A percentile compares a stretch with the other conserved stretches of the same genome.
These are phyloP conservation scores for Meganola albula DNA, from an alignment of 2,888 invertebrate genomes.

Conservation along the genomic window DNA sequence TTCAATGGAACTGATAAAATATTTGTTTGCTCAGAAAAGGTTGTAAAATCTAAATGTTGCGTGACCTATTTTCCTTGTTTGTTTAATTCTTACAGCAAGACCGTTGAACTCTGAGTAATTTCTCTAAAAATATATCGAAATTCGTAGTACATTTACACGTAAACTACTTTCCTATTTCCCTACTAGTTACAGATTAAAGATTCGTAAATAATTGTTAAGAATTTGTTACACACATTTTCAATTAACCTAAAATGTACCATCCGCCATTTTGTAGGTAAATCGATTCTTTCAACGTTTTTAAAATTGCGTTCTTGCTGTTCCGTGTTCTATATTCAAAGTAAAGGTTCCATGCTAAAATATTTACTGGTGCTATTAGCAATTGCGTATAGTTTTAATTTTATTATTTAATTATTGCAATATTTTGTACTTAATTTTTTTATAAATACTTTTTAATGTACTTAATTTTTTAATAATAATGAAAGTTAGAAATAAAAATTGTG, in stretches of 20 bases:
- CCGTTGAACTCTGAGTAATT: constrained; percentile 18
- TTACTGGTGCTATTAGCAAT: constrained; percentile 66
- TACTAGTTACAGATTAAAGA: too few relatives aligned
- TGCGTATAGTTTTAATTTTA: constrained; percentile 39
- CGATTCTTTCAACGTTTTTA: too few relatives aligned
- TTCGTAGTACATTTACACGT: too few relatives aligned
- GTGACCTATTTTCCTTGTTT: constrained; percentile 23
- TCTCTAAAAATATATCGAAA: constrained; percentile 5
- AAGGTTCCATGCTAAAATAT: constrained; percentile 34
- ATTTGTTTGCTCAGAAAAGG: constrained; percentile 68
- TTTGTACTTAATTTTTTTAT: constrained; percentile 32
- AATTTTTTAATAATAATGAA: constrained; percentile 47
- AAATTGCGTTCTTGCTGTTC: constrained; percentile 10
- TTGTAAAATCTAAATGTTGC: constrained; percentile 46
- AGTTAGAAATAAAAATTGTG: constrained; percentile 39
- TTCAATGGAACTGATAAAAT: constrained; percentile 37
- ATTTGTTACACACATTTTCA: too few relatives aligned
- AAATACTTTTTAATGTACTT: constrained; percentile 50
- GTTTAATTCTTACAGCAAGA: constrained; percentile 21
- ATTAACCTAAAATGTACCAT: too few relatives aligned
- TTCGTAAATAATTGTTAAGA: too few relatives aligned
- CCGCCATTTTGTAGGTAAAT: too few relatives aligned
- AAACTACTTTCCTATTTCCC: too few relatives aligned
- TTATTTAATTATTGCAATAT: constrained; percentile 27
- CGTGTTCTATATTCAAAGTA: constrained; percentile 15